phyloP scores from a whole-genome alignment of 2,888 invertebrate species.

The Brenthis hecate region DNA sequence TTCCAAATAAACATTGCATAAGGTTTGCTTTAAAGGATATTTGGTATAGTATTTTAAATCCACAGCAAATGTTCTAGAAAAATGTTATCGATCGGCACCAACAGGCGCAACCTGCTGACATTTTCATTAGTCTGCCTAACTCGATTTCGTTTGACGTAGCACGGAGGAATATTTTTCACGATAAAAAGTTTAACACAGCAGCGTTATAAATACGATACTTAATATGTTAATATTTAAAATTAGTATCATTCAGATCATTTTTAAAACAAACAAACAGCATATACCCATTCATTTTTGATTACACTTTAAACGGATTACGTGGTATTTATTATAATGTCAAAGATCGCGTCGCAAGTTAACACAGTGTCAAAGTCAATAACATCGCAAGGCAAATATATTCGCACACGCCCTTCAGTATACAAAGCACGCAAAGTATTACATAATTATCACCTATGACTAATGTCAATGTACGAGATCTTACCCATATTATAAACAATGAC shows the following conservation, averaged over 20 bases:
- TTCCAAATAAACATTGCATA: background rate
- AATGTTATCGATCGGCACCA: background rate
- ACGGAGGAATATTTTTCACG: background rate
- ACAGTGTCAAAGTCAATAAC: conserved; percentile 38
- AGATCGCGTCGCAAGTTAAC: conserved; percentile 20
- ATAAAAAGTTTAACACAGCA: background rate
- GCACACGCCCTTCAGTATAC: conserved; percentile 23
- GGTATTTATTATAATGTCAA: conserved; percentile 10
- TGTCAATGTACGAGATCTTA: conserved; percentile 58
- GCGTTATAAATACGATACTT: background rate
- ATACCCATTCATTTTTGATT: background rate
- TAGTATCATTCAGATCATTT: too few species aligned
- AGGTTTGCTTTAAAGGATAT: background rate
- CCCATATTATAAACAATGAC: conserved; percentile 86
- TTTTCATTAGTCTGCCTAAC: background rate
- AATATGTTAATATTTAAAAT: too few species aligned
- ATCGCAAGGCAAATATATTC: conserved; percentile 27
- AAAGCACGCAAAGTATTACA: conserved; percentile 20
- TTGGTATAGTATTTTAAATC: background rate
- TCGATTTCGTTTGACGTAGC: background rate
- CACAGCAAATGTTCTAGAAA: background rate
- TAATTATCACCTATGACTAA: conserved; percentile 40
- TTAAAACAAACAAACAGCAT: background rate
- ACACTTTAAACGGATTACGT: background rate
- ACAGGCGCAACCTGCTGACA: background rate